Percentiles rank a stretch among this genome's conserved stretches.
These are phyloP conservation scores for Corythornis vintsioides DNA, from an alignment of 2,113 vertebrate species.

Conservation along the genomic window DNA sequence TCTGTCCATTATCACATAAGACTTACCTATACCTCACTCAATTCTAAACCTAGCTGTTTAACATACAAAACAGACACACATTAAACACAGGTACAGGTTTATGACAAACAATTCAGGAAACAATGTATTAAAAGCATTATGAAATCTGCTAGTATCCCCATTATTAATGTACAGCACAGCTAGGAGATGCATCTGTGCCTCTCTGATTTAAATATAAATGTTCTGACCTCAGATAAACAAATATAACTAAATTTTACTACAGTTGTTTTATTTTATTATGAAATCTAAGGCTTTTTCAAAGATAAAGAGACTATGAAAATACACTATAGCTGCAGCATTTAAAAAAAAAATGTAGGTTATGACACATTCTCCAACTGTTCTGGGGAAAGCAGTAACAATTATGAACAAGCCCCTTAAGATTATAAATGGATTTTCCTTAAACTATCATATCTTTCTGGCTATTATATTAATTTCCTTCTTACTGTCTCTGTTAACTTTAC, in stretches of 20 bases:
- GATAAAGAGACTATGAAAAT: constrained; percentile 22
- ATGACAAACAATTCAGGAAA: neutral
- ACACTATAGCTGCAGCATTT: neutral
- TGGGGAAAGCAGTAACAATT: constrained; percentile 58
- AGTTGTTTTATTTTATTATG: neutral
- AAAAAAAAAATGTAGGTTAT: neutral
- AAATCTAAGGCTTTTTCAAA: neutral
- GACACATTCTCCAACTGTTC: constrained; percentile 3
- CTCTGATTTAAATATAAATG: constrained; percentile 13
- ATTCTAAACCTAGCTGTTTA: neutral
- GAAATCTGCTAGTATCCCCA: neutral
- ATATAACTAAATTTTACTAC: constrained; percentile 28
- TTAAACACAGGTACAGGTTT: neutral
- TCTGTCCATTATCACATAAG: constrained; percentile 10
- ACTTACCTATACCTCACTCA: neutral
- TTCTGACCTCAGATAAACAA: constrained; percentile 33
- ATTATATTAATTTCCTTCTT: constrained; percentile 60
- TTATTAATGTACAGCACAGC: neutral
- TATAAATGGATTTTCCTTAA: constrained; percentile 70
- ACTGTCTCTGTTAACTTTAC: constrained; percentile 51
- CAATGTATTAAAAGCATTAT: constrained; percentile 41
- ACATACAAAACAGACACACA: neutral
- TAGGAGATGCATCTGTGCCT: neutral
- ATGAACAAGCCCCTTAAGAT: constrained; percentile 46
- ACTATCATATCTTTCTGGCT: constrained; percentile 28